Base-by-base conservation (phyloP, 2,888 invertebrate genomes). In the Teinopalpus imperialis region DNA sequence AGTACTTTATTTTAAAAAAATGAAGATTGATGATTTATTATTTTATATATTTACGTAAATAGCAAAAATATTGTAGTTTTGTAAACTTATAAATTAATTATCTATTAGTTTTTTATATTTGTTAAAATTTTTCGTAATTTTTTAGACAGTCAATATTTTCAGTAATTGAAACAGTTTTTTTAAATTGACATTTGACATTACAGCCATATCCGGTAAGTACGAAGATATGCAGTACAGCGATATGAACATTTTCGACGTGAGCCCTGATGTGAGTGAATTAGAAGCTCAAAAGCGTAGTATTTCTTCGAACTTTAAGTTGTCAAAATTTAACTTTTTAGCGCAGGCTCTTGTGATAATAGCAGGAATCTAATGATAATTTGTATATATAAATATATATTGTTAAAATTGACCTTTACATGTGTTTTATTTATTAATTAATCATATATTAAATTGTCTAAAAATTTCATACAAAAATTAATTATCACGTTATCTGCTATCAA, bases 211-310 rank as follows among this genome's bases (percentile, higher is more conserved):
- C 53, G 86, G 88, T 37, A 86, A 86, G 54, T 87, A 77, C 49
- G 88, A 87, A 51, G 88, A 88, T 57, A 80, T 81, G 78, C 85
- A 83, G 63, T 86, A 87, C 72, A 87, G 83, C 54, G 87, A 87
- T 56, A 69, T 86, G 35, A 71, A 75, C 3, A 81, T 81, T 34
- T 75, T 81, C 27, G 82, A 85, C 37, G 82, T 83, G 49, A 70
- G 78, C 2, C 83, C 85, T 0, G 87, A 87, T 53, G 86, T 87
- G 24, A 81, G 83, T 48, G 86, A 88, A 53, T 66, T 87, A 7
- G 87, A 87, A 47, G 87, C 87, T 8, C 69, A 85, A 32, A 86
- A 87, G 57, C 76, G 88, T 23, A 86, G 87, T 65, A 55, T 64
- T 14, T 72, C 71, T 2, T 40, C 55, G 29, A 48, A 31, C n/a